These are phyloP conservation scores for Nemotelus nigrinus DNA, from an alignment of 2,888 invertebrate genomes.

Conservation along the genomic window DNA sequence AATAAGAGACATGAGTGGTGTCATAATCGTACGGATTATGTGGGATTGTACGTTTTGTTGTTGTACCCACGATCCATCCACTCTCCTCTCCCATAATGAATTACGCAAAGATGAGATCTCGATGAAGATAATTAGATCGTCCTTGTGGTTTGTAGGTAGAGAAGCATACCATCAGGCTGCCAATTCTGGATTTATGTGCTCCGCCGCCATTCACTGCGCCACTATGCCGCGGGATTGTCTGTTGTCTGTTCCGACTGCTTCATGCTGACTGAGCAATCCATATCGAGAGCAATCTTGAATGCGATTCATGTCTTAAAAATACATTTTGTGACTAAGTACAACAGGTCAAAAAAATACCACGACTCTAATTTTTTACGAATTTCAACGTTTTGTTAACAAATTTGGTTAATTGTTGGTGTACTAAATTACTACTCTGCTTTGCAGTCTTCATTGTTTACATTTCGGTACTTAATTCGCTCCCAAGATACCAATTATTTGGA, in stretches of 20 bases:
- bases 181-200: not conserved
- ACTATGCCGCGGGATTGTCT: slow-evolving; percentile 18
- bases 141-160: slow-evolving; percentile 28
- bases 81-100: slow-evolving; percentile 18
- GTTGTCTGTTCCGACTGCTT: slow-evolving; percentile 4
- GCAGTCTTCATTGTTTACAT: too few relatives aligned
- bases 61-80: slow-evolving; percentile 20
- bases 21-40: slow-evolving; percentile 3
- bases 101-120: slow-evolving; percentile 10
- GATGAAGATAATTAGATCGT: slow-evolving; percentile 34
- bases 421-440: too few relatives aligned
- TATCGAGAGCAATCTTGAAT: not conserved
- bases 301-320: slow-evolving; percentile 14
- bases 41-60: slow-evolving; percentile 38
- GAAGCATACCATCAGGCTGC: not conserved
- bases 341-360: not conserved
- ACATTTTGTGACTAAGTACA: not conserved
- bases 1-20: not conserved
- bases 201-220: not conserved
- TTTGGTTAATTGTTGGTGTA: too few relatives aligned
- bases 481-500: too few relatives aligned
- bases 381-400: too few relatives aligned
- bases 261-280: not conserved
- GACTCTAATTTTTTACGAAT: too few relatives aligned
- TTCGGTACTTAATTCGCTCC: too few relatives aligned